Evolutionary conservation across 2,888 invertebrate species (phyloP).

Genomic region (Idaea biselata): DNA sequence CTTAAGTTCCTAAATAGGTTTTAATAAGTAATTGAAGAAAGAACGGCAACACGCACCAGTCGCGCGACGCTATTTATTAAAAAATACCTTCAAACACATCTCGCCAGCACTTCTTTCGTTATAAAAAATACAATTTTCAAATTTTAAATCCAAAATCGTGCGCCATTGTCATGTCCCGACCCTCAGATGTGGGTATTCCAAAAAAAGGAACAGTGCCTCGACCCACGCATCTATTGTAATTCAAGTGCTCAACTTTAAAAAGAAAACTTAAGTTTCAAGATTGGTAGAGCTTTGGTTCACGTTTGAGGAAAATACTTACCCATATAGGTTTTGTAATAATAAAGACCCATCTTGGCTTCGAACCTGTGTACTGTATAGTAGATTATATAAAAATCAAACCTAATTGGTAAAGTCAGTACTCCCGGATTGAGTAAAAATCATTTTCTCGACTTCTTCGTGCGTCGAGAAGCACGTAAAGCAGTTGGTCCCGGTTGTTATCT

Average conservation of each 20-base stretch:
- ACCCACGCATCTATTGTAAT: neutral
- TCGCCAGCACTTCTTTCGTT: neutral
- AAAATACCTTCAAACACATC: neutral
- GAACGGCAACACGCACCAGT: too few relatives aligned
- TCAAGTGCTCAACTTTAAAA: neutral
- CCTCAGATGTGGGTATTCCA: slow-evolving; percentile 1
- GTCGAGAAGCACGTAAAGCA: too few relatives aligned
- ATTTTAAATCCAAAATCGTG: neutral
- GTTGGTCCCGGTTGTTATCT: too few relatives aligned
- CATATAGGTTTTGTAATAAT: neutral
- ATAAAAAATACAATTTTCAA: neutral
- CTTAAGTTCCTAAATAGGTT: too few relatives aligned
- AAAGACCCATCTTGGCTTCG: too few relatives aligned
- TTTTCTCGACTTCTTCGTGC: too few relatives aligned
- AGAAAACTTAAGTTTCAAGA: neutral
- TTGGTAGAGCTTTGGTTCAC: neutral
- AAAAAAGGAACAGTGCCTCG: neutral
- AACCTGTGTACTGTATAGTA: too few relatives aligned
- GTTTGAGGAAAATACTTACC: neutral
- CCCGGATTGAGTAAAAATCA: too few relatives aligned
- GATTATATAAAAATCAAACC: too few relatives aligned
- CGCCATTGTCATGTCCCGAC: neutral
- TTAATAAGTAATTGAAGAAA: too few relatives aligned
- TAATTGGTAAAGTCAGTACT: too few relatives aligned
- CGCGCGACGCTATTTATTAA: neutral